phyloP scores from a whole-genome alignment of 53 echinoderm and acorn worm species.

The Crossaster papposus region DNA sequence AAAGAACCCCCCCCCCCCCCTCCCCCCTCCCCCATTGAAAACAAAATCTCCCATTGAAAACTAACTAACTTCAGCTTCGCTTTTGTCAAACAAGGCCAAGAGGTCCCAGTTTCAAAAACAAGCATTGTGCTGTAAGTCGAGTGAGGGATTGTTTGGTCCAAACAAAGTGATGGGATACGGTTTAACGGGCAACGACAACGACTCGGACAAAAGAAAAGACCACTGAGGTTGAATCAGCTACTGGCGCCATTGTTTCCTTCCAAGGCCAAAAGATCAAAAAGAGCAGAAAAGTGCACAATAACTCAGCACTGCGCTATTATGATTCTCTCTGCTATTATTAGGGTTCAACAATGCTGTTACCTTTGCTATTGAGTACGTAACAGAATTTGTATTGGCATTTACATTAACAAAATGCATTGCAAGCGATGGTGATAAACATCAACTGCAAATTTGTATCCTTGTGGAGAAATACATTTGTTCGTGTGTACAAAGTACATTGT shows the following conservation, averaged over 20 bases:
- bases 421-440: neutral
- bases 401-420: neutral
- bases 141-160: neutral
- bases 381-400: neutral
- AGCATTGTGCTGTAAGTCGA: neutral
- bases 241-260: constrained; percentile 38
- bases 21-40: neutral
- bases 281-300: neutral
- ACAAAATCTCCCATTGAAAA: constrained; percentile 15
- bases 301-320: neutral
- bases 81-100: constrained; percentile 29
- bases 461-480: too few species aligned
- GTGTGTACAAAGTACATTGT: too few species aligned
- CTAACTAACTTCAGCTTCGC: constrained; percentile 18
- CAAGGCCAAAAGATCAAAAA: constrained; percentile 49
- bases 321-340: neutral
- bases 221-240: neutral
- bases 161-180: neutral
- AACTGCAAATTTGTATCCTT: neutral
- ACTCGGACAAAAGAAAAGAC: neutral
- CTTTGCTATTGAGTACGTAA: neutral
- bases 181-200: constrained; percentile 39
- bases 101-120: neutral
- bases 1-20: too few species aligned
- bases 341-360: neutral